Base-by-base conservation (phyloP, 2,113 vertebrate genomes). In the Empidonax traillii region DNA sequence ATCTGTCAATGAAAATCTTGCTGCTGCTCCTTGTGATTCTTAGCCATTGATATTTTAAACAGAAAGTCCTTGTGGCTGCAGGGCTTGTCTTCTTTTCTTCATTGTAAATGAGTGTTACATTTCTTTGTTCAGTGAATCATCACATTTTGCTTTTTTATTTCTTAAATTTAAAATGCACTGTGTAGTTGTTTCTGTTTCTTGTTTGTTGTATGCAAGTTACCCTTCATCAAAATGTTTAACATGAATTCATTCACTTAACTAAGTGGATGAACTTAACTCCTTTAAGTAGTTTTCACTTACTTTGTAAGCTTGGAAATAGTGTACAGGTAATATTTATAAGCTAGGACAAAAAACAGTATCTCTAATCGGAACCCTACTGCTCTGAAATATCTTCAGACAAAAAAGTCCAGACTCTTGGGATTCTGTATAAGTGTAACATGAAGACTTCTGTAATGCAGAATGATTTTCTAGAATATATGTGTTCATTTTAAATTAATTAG, bases 301-400 rank as follows among this genome's bases (percentile, higher is more conserved):
- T 98, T 97, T 14, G 84, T 98, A 97, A 97, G 96, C 97, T 88
- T 97, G 97, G 97, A 96, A 97, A 97, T 97, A 77, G 88, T 74
- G 79, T 96, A 96, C 93, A 94, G 93, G 86, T 94, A 96, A 93
- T 96, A 95, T 98, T 98, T 98, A 96, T 97, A 97, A 98, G 93
- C 96, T 97, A 81, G 91, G 95, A 97, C 71, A 81, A 96, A 97
- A 97, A 97, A 87, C 93, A 94, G 94, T 89, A 94, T 97, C 89
- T 97, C 92, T 97, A 95, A 97, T 96, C 95, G 95, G 93, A 97
- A 89, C 72, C 94, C 80, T 96, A 93, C 92, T 97, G 95, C 96
- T 97, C 92, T 96, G 93, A 97, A 97, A 94, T 97, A 83, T 95
- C 93, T 96, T 97, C 16, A 77, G 94, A 22, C 52, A 68, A 56